Conservation (phyloP, 2,888 invertebrate species). For the Oscheius sp. region DNA sequence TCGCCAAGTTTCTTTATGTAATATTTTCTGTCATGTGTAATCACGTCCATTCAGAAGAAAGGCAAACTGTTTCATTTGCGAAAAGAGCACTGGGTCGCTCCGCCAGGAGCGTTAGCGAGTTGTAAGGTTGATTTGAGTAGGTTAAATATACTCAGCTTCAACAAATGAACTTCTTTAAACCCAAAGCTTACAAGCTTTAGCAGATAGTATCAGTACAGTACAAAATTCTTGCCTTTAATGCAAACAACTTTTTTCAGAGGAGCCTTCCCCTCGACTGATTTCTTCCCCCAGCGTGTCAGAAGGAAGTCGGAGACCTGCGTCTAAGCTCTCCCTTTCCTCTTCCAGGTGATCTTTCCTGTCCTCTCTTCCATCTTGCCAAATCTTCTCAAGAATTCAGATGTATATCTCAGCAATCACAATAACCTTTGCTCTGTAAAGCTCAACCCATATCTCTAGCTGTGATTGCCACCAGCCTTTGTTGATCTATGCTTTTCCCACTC, state of each 20-base stretch:
- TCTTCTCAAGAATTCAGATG: too few relatives aligned
- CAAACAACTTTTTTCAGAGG: conserved; percentile 37
- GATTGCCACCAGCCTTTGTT: conserved; percentile 16
- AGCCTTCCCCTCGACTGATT: conserved; percentile 62
- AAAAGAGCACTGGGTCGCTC: too few relatives aligned
- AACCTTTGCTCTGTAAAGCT: conserved; percentile 5
- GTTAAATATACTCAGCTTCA: too few relatives aligned
- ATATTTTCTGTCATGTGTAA: too few relatives aligned
- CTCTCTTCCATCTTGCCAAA: neutral
- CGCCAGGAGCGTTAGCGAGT: too few relatives aligned
- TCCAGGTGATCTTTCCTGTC: neutral
- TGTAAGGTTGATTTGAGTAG: too few relatives aligned
- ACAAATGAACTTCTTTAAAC: too few relatives aligned
- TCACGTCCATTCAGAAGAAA: too few relatives aligned
- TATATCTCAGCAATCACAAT: conserved; percentile 12
- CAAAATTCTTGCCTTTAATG: neutral
- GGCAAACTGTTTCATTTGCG: too few relatives aligned
- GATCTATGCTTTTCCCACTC: neutral
- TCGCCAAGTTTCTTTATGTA: too few relatives aligned
- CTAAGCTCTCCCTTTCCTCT: conserved; percentile 47
- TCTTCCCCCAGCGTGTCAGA: conserved; percentile 62
- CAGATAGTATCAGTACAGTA: neutral
- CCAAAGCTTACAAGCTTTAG: too few relatives aligned
- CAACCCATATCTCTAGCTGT: conserved; percentile 23
- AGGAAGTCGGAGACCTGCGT: conserved; percentile 72